Conservation (phyloP, 2,113 vertebrate species). For the Hypanus sabinus region DNA sequence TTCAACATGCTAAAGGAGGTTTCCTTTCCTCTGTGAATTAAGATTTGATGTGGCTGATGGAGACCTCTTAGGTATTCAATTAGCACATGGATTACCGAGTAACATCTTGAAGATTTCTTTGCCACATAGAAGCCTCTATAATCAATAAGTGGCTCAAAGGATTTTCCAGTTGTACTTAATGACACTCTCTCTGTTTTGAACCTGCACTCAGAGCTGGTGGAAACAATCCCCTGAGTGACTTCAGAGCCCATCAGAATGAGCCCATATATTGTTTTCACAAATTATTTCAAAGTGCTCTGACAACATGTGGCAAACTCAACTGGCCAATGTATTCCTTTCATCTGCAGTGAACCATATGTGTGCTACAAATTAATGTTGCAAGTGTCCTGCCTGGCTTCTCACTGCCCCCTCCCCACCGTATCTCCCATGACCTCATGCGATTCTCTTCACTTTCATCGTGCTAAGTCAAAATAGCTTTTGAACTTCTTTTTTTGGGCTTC, state of each 20-base stretch:
- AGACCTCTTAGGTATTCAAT: not conserved
- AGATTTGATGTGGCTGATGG: not conserved
- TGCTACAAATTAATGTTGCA: slow-evolving; percentile 29
- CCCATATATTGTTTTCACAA: not conserved
- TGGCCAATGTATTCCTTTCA: not conserved
- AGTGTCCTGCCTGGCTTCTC: not conserved
- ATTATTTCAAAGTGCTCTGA: not conserved
- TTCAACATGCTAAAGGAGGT: not conserved
- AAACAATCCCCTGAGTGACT: not conserved
- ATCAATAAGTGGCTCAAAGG: not conserved
- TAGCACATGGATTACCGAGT: not conserved
- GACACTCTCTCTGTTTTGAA: not conserved
- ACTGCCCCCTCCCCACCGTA: not conserved
- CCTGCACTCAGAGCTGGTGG: not conserved
- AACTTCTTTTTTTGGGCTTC: not conserved
- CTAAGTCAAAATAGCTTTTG: slow-evolving; percentile 21
- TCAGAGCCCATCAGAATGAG: not conserved
- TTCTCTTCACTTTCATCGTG: not conserved
- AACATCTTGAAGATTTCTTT: not conserved
- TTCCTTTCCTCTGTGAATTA: not conserved
- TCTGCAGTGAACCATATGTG: slow-evolving; percentile 17
- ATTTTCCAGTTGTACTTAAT: not conserved
- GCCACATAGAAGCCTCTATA: too few relatives aligned
- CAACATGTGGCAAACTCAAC: slow-evolving; percentile 10
- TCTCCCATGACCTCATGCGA: not conserved